phyloP scores from a whole-genome alignment of 1,140 invertebrate genomes.

The Drosophila aff. region DNA sequence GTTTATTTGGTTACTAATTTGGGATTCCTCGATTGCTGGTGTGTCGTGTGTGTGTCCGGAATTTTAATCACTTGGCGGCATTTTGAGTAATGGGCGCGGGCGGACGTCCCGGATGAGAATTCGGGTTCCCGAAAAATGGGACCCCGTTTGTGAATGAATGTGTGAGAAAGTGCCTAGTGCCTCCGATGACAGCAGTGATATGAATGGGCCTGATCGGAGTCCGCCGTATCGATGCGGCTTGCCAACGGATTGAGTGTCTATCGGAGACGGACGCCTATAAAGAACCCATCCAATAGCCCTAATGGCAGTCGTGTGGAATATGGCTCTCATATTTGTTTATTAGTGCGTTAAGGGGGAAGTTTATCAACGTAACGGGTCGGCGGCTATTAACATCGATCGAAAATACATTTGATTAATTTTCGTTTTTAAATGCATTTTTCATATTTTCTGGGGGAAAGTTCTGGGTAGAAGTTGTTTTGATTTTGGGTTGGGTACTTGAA shows the following conservation, averaged over 20 bases:
- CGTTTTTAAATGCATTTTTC: constrained; percentile 28
- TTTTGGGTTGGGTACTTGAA: constrained; percentile 22
- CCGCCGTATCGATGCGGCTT: constrained; percentile 17
- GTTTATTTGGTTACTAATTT: constrained; percentile 83
- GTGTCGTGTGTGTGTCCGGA: constrained; percentile 61
- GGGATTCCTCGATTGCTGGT: constrained; percentile 68
- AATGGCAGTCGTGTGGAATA: constrained; percentile 39
- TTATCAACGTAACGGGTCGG: constrained; percentile 58
- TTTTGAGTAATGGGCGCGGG: constrained; percentile 77
- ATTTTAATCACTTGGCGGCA: constrained; percentile 75
- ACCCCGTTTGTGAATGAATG: constrained; percentile 70
- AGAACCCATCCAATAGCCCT: constrained; percentile 45
- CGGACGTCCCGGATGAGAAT: constrained; percentile 49
- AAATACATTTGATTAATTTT: constrained; percentile 71
- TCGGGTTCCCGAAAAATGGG: constrained; percentile 53
- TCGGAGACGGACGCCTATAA: constrained; percentile 40
- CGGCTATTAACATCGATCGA: constrained; percentile 53
- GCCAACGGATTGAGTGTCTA: constrained; percentile 22
- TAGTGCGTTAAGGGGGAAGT: constrained; percentile 63
- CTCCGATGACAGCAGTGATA: constrained; percentile 54
- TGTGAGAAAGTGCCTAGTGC: constrained; percentile 68
- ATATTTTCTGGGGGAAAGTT: constrained; percentile 26
- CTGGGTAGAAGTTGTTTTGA: constrained; percentile 9
- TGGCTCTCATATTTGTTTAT: constrained; percentile 69
- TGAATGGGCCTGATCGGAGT: constrained; percentile 53